A percentile compares a stretch with the other conserved stretches of the same genome.
Evolutionary conservation across 2,113 vertebrate genomes (phyloP).

Genomic region (Syngnathus floridae): DNA sequence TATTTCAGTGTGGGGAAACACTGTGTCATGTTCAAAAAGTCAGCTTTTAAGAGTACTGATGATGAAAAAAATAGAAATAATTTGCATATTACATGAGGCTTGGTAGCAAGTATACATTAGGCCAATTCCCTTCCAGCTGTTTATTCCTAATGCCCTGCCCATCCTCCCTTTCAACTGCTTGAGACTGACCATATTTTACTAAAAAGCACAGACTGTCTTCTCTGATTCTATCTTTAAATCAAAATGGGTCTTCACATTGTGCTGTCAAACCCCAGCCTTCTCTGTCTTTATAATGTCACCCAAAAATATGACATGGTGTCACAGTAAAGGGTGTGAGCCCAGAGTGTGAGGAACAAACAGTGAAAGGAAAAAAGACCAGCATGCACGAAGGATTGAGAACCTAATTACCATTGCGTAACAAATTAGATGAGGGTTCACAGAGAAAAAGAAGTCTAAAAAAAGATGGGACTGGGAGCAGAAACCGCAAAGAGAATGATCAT

Average conservation of each 20-base stretch:
- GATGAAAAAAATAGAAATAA: not conserved
- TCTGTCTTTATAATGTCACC: conserved; percentile 60
- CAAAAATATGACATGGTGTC: conserved; percentile 62
- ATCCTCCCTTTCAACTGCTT: conserved; percentile 47
- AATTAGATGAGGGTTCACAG: conserved; percentile 10
- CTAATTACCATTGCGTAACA: conserved; percentile 17
- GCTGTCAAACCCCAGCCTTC: conserved; percentile 57
- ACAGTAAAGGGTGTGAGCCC: conserved; percentile 35
- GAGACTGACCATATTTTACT: conserved; percentile 55
- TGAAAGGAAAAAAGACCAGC: conserved; percentile 7
- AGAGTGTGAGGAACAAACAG: conserved; percentile 7
- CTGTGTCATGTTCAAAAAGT: too few relatives aligned
- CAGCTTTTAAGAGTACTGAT: not conserved
- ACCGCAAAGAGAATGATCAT: conserved; percentile 28
- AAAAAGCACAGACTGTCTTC: conserved; percentile 60
- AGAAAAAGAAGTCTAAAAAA: conserved; percentile 9
- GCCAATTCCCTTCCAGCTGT: not conserved
- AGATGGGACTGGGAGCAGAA: conserved; percentile 3
- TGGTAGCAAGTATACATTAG: not conserved
- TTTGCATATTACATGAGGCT: not conserved
- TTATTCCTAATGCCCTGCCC: conserved; percentile 22
- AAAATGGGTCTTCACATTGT: conserved; percentile 38
- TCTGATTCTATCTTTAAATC: conserved; percentile 60
- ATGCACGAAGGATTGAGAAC: conserved; percentile 18
- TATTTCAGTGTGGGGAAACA: not conserved